Conservation (phyloP, 2,113 vertebrate species). For the Nesogale talazaci region DNA sequence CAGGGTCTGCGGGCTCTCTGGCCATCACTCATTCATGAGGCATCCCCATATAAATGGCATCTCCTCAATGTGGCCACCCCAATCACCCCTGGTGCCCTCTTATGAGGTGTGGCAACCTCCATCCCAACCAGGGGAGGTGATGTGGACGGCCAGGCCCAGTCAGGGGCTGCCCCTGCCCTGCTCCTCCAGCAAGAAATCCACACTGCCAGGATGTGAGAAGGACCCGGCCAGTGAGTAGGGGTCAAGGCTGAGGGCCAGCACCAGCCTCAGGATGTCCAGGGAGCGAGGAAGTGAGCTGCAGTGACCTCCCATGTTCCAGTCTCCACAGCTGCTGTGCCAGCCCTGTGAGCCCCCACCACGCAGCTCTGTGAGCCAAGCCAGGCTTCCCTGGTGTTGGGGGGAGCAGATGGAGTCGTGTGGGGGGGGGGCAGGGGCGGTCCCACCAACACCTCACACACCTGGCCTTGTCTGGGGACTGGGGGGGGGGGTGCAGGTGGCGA, state of each 20-base stretch:
- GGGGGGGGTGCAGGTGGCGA: fast-evolving
- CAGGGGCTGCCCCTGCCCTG: fast-evolving
- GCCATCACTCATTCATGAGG: too few species aligned
- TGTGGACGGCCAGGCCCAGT: neutral
- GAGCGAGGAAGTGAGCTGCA: neutral
- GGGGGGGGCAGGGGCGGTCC: fast-evolving
- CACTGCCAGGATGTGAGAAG: neutral
- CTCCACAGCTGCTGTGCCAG: fast-evolving
- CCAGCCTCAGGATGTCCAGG: fast-evolving
- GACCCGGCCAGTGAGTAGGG: fast-evolving
- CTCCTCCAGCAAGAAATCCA: neutral
- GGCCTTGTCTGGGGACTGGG: neutral
- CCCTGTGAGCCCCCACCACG: neutral
- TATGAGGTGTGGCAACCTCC: fast-evolving
- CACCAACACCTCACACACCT: fast-evolving
- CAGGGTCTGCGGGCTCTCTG: too few species aligned
- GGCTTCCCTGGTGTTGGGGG: fast-evolving
- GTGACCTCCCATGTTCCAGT: too few species aligned
- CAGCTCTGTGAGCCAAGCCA: too few species aligned
- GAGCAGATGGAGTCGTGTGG: fast-evolving
- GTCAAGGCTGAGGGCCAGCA: neutral
- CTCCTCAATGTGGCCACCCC: fast-evolving
- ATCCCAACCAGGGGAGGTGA: fast-evolving
- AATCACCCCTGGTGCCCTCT: fast-evolving
- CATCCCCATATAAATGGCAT: too few species aligned